Conservation (phyloP, 2,888 invertebrate species). For the Holacanthella duospinosa region DNA sequence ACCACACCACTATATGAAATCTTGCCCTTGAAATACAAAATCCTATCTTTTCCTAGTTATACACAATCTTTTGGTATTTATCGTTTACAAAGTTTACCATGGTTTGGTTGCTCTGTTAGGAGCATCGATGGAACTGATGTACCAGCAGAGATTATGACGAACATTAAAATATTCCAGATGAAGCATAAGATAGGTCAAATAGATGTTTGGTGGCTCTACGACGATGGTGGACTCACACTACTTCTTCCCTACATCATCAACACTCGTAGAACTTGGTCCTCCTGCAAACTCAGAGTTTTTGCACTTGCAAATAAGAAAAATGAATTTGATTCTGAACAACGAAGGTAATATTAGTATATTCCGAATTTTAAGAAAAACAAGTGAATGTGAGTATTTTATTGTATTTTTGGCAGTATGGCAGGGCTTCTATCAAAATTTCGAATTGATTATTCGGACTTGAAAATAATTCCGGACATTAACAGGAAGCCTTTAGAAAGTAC, state of each 20-base stretch:
- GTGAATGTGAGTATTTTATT: neutral
- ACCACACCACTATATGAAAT: too few relatives aligned
- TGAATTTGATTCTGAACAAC: slow-evolving; percentile 67
- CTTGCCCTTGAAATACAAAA: too few relatives aligned
- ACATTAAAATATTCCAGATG: slow-evolving; percentile 61
- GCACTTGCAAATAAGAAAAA: slow-evolving; percentile 67
- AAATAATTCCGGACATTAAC: slow-evolving; percentile 81
- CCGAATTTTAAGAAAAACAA: neutral
- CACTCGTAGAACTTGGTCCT: slow-evolving; percentile 63
- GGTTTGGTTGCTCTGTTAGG: slow-evolving; percentile 16
- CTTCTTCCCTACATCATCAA: slow-evolving; percentile 75
- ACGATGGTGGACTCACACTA: slow-evolving; percentile 71
- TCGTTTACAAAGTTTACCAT: too few relatives aligned
- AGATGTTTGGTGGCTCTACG: slow-evolving; percentile 95
- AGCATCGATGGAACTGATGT: slow-evolving; percentile 48
- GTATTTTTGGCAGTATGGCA: slow-evolving; percentile 63
- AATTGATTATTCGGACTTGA: slow-evolving; percentile 82
- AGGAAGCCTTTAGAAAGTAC: slow-evolving; percentile 69
- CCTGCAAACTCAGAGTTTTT: slow-evolving; percentile 68
- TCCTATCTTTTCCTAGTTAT: too few relatives aligned
- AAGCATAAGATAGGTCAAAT: slow-evolving; percentile 71
- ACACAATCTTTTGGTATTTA: too few relatives aligned
- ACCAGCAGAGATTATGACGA: slow-evolving; percentile 56
- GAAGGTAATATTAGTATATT: slow-evolving; percentile 58
- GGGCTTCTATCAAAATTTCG: slow-evolving; percentile 85